A percentile compares a stretch with the other conserved stretches of the same genome.
Conservation (phyloP, 2,888 invertebrate genomes). For the Catocala fraxini region DNA sequence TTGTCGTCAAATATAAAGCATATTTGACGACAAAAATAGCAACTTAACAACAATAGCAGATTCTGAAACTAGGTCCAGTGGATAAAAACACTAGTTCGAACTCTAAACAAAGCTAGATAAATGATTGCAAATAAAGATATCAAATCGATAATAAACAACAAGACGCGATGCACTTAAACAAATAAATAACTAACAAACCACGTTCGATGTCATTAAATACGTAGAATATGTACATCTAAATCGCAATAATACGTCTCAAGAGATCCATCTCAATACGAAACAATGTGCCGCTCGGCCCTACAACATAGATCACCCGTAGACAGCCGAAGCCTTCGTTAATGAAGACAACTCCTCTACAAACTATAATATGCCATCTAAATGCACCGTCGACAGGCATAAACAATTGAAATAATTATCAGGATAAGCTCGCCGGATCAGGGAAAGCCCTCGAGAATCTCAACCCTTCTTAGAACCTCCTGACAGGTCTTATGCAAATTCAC, state of each 20-base stretch:
- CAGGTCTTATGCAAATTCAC: conserved; percentile 86
- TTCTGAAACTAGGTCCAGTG: no score
- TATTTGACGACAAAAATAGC: no score
- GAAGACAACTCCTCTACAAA: conserved; percentile 82
- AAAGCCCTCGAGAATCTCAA: conserved; percentile 84
- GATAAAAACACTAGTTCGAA: no score
- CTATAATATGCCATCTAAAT: conserved; percentile 87
- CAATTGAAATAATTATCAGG: conserved; percentile 88
- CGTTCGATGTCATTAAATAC: conserved; percentile 21
- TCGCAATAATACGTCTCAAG: conserved; percentile 60
- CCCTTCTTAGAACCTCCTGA: conserved; percentile 81
- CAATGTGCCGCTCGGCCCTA: conserved; percentile 53
- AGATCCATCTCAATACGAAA: conserved; percentile 71
- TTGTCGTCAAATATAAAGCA: no score
- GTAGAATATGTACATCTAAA: conserved; percentile 42
- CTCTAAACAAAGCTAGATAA: no score
- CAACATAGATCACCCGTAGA: conserved; percentile 76
- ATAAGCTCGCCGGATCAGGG: conserved; percentile 83
- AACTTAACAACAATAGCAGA: no score
- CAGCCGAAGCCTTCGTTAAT: conserved; percentile 72
- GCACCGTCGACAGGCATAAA: conserved; percentile 87
- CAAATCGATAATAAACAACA: no score
- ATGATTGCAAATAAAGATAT: no score
- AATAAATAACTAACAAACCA: neutral
- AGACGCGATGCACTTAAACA: neutral